Percentiles rank a stretch among this genome's conserved stretches.
Evolutionary conservation across 2,113 vertebrate species (phyloP).

Genomic region (Heterocephalus glaber): DNA sequence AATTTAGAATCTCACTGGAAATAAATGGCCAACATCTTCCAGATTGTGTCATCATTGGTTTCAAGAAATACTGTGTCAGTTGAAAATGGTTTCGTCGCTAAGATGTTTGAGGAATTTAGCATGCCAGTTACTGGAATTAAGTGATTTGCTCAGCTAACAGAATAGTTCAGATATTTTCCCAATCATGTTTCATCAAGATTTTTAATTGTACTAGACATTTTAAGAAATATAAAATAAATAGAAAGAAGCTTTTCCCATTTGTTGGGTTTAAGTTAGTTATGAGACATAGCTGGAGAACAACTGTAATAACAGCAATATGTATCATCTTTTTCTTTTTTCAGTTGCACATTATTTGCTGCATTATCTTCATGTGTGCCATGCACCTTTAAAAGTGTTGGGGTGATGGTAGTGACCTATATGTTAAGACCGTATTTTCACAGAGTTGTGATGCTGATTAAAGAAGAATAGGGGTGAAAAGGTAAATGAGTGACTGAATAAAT

Average conservation of each 20-base stretch:
- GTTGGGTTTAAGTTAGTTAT: neutral
- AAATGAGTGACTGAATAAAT: neutral
- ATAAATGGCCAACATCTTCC: neutral
- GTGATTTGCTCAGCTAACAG: conserved; percentile 41
- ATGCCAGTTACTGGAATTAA: conserved; percentile 13
- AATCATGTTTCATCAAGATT: conserved; percentile 1
- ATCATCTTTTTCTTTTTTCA: neutral
- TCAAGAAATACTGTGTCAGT: neutral
- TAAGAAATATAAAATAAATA: neutral
- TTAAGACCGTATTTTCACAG: neutral
- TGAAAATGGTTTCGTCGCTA: conserved; percentile 44
- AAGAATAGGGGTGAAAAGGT: neutral
- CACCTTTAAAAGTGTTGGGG: neutral
- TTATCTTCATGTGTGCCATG: neutral
- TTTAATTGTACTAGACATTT: neutral
- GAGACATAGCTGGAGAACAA: neutral
- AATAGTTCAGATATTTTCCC: conserved; percentile 21
- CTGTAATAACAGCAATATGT: neutral
- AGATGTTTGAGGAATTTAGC: conserved; percentile 22
- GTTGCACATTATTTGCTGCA: neutral
- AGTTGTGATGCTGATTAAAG: neutral
- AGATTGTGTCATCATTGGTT: conserved; percentile 14
- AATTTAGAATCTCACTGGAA: conserved; percentile 28
- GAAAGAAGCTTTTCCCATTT: neutral
- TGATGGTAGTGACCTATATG: neutral